Conservation (phyloP, 2,113 vertebrate species). For the Alosa alosa region DNA sequence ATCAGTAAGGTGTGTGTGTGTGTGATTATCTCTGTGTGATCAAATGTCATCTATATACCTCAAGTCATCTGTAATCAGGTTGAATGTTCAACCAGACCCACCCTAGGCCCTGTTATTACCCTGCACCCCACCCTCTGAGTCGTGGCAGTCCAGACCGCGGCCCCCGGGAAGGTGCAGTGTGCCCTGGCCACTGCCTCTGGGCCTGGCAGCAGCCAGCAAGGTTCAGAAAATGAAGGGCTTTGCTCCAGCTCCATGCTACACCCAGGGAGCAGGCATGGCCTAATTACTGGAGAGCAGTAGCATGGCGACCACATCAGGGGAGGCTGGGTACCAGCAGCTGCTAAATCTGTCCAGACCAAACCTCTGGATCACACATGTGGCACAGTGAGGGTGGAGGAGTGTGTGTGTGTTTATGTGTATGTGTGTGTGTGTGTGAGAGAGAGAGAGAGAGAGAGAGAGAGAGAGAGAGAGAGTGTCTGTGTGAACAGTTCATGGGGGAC, state of each 20-base stretch:
- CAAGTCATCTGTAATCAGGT: conserved; percentile 6
- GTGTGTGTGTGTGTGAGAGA: not conserved
- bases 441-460: not conserved
- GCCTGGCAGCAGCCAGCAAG: not conserved
- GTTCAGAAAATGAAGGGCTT: conserved; percentile 13
- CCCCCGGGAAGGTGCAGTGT: not conserved
- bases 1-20: not conserved
- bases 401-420: conserved; percentile 6
- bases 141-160: not conserved
- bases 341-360: conserved; percentile 16
- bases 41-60: not conserved
- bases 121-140: conserved; percentile 9
- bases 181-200: not conserved
- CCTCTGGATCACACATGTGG: conserved; percentile 7
- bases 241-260: conserved; percentile 3
- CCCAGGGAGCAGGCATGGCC: not conserved
- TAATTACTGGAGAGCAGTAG: not conserved
- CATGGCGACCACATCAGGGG: not conserved
- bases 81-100: not conserved
- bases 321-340: conserved; percentile 11
- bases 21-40: not conserved
- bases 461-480: not conserved
- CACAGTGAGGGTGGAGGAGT: not conserved
- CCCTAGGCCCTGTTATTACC: conserved; percentile 5
- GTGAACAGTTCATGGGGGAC: not conserved